Evolutionary conservation across 2,113 vertebrate genomes (phyloP).

Genomic region (Plecturocebus donacophilus): DNA sequence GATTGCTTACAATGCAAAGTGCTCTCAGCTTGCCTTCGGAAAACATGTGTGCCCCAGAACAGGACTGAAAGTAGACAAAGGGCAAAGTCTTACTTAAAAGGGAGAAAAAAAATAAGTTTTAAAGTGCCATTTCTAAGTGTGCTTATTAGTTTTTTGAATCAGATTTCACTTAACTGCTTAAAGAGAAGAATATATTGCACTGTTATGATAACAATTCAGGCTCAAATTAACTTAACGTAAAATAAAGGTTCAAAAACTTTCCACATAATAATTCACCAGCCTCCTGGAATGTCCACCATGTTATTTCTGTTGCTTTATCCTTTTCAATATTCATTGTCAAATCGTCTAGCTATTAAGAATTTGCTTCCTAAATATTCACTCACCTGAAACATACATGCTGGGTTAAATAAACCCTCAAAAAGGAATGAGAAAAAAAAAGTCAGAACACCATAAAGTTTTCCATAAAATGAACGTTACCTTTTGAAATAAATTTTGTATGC

Average conservation of each 20-base stretch:
- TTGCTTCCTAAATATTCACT: background rate
- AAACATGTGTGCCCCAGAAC: background rate
- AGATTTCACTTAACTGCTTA: background rate
- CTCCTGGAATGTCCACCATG: background rate
- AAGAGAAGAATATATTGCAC: background rate
- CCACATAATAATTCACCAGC: background rate
- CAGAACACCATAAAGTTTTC: background rate
- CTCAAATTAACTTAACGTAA: slow-evolving; percentile 43
- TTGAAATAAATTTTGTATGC: slow-evolving; percentile 15
- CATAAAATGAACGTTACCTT: background rate
- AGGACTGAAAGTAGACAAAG: background rate
- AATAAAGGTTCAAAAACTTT: slow-evolving; percentile 5
- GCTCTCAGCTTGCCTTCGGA: background rate
- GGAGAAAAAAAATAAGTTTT: background rate
- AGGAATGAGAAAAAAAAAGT: background rate
- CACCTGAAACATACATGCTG: background rate
- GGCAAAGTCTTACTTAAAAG: background rate
- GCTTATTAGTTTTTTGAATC: background rate
- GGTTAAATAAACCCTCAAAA: slow-evolving; percentile 28
- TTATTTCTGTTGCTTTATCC: background rate
- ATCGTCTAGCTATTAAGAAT: background rate
- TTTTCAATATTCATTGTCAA: slow-evolving; percentile 34
- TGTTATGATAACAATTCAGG: background rate
- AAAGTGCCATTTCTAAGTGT: background rate
- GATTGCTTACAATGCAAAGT: background rate